Evolutionary conservation across 2,113 vertebrate species (phyloP).

Genomic region (Barbus barbus): DNA sequence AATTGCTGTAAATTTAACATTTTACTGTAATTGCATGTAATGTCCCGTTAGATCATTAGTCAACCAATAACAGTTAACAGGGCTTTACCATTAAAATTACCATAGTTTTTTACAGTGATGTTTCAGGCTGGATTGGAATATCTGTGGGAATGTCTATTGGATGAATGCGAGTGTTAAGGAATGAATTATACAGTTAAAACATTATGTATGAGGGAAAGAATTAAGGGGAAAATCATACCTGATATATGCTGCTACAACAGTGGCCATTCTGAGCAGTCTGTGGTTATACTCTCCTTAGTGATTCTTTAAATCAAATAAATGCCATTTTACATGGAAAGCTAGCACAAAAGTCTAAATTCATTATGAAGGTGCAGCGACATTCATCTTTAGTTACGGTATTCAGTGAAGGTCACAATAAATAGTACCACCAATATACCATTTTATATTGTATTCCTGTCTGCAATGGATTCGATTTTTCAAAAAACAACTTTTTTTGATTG

Average conservation of each 20-base stretch:
- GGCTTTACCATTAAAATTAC: no score
- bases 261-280: background rate
- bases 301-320: background rate
- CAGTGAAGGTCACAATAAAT: background rate
- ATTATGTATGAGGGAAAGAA: background rate
- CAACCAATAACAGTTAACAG: no score
- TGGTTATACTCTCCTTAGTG: background rate
- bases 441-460: background rate
- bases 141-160: no score
- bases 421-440: background rate
- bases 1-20: no score
- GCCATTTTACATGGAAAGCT: background rate
- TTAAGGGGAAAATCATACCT: background rate
- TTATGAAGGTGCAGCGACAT: background rate
- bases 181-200: background rate
- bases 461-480: no score
- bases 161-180: no score
- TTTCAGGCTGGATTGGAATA: no score
- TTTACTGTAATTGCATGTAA: no score
- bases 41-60: no score
- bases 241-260: background rate
- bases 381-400: background rate
- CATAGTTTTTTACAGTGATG: no score
- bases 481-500: no score
- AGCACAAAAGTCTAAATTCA: background rate